A percentile compares a stretch with the other conserved stretches of the same genome.
phyloP scores from a whole-genome alignment of 1,140 invertebrate genomes.

The Lasioglossum albipes region DNA sequence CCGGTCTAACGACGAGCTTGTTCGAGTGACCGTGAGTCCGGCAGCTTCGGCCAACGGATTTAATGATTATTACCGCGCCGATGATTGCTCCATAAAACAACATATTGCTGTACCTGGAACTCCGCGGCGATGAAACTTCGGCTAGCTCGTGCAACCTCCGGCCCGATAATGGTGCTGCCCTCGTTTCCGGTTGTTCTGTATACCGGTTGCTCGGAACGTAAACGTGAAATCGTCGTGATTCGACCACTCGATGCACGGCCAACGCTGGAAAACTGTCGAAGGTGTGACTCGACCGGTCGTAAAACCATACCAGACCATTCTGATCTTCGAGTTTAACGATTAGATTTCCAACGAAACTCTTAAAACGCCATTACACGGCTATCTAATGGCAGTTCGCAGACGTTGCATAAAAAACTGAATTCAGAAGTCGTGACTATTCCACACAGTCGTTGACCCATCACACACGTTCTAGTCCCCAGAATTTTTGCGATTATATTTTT shows the following conservation, averaged over 20 bases:
- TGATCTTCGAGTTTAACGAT: not conserved
- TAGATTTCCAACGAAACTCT: not conserved
- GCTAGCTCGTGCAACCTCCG: constrained; percentile 48
- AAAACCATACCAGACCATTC: not conserved
- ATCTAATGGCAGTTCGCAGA: no score
- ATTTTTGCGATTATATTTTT: no score
- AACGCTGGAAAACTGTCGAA: constrained; percentile 13
- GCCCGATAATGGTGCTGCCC: constrained; percentile 54
- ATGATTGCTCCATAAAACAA: constrained; percentile 71
- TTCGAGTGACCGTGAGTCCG: constrained; percentile 20
- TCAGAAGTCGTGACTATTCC: no score
- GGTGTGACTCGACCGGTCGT: not conserved
- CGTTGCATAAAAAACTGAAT: no score
- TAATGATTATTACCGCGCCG: constrained; percentile 69
- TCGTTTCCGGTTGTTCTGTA: constrained; percentile 59
- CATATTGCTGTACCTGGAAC: constrained; percentile 67
- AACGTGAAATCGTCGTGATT: constrained; percentile 33
- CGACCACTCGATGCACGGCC: not conserved
- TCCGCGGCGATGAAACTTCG: constrained; percentile 57
- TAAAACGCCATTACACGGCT: not conserved
- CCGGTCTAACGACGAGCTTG: constrained; percentile 34
- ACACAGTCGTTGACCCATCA: no score
- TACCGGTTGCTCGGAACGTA: constrained; percentile 17
- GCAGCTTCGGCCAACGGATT: constrained; percentile 49
- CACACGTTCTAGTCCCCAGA: no score